phyloP scores from a whole-genome alignment of 2,888 invertebrate species.

The Ectobius pallidus region DNA sequence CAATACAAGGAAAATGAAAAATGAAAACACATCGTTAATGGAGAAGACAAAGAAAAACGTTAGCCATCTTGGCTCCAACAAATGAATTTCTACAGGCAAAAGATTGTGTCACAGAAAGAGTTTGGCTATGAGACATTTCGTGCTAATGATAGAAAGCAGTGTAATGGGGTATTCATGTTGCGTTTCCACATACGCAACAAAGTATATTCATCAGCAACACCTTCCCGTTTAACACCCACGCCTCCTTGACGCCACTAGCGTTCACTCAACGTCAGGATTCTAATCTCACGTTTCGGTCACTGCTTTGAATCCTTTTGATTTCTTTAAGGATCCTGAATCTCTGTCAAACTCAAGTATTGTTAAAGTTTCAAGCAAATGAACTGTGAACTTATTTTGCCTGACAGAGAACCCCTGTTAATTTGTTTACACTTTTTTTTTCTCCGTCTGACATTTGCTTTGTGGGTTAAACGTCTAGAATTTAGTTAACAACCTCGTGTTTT shows the following conservation, averaged over 20 bases:
- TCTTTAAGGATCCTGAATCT: not conserved
- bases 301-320: not conserved
- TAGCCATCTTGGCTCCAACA: not conserved
- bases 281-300: not conserved
- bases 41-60: too few relatives aligned
- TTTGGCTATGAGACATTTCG: not conserved
- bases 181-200: slow-evolving; percentile 35
- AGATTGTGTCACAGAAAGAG: not conserved
- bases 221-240: not conserved
- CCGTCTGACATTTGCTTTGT: not conserved
- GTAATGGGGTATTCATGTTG: slow-evolving; percentile 39
- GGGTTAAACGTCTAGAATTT: too few relatives aligned
- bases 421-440: not conserved
- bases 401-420: not conserved
- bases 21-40: too few relatives aligned
- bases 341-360: not conserved
- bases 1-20: too few relatives aligned
- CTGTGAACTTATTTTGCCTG: not conserved
- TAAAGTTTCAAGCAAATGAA: not conserved
- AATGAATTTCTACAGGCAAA: not conserved
- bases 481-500: too few relatives aligned
- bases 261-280: not conserved
- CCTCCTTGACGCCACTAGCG: not conserved
- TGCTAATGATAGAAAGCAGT: slow-evolving; percentile 35
- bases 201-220: not conserved